A percentile compares a stretch with the other conserved stretches of the same genome.
These are phyloP conservation scores for Suncus etruscus DNA, from an alignment of 2,113 vertebrate genomes.

Conservation along the genomic window DNA sequence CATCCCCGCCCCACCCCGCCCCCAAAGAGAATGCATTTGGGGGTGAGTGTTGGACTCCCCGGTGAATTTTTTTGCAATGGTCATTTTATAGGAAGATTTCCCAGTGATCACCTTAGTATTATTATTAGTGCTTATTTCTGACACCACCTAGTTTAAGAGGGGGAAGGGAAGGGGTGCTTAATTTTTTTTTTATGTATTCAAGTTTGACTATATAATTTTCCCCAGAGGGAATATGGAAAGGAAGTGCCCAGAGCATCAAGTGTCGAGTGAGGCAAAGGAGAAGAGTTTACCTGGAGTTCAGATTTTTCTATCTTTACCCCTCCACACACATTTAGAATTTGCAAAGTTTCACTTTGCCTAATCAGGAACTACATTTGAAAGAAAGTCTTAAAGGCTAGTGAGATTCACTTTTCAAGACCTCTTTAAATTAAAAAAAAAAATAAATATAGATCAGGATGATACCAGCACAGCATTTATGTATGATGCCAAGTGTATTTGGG, in stretches of 20 bases:
- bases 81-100: slow-evolving; percentile 61
- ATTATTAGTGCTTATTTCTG: slow-evolving; percentile 61
- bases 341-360: not conserved
- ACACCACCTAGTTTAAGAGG: slow-evolving; percentile 60
- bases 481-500: not conserved
- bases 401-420: slow-evolving; percentile 38
- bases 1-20: not conserved
- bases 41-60: not conserved
- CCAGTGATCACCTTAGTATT: not conserved
- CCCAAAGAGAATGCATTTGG: not conserved
- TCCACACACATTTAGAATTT: not conserved
- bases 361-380: slow-evolving; percentile 6
- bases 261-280: not conserved
- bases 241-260: not conserved
- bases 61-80: slow-evolving; percentile 22
- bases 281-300: slow-evolving; percentile 44
- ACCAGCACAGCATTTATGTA: not conserved
- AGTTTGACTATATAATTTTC: not conserved
- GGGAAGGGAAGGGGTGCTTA: not conserved
- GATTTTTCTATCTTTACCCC: not conserved
- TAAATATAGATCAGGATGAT: not conserved
- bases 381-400: not conserved
- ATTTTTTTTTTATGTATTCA: slow-evolving; percentile 30
- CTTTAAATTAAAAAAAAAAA: slow-evolving; percentile 16
- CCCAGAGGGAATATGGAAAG: slow-evolving; percentile 9